Base-by-base conservation (phyloP, 2,888 invertebrate species). In the Drosophila yooni region DNA sequence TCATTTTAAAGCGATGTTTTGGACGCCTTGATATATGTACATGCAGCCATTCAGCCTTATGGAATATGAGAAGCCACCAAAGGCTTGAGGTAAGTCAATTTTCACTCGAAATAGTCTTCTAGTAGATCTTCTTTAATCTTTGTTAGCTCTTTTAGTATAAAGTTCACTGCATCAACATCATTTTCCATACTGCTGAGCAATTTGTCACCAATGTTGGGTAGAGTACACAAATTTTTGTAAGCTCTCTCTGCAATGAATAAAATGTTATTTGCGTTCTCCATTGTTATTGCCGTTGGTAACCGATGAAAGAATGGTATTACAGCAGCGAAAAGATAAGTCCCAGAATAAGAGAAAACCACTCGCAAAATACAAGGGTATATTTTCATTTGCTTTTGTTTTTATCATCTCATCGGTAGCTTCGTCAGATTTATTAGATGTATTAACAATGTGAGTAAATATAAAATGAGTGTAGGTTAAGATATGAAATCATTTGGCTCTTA, bases 161-260 rank as follows among this genome's bases (percentile, higher is more conserved):
- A 94, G 76, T 94, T 93, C 0, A 95, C 94, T 3, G 95, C 94
- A 1, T 94, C 84, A 4, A 95, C 93, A 93, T 97, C 97, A 92
- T 96, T 97, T 78, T 95, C 95, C 70, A 94, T 93, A 88, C 96
- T 96, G 10, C 97, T 97, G 10, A 95, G 94, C 33, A 85, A 63
- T 43, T 89, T 85, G 40, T 67, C 71, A 1, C 84, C 84, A 36
- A 85, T 83, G 18, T 72, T 76, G 0, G 72, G 79, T 0, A 89
- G 53, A 4, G 61, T 70, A 15, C 79, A 72, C 3, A 89, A 69
- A 60, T 79, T 75, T 15, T 79, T 70, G 27, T 74, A 67, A 0
- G 96, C 96, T 79, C 96, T 93, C 91, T 96, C 95, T 7, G 96
- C 95, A 60, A 95, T 94, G 87, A 96, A 96, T 60, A 93, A 92